Base-by-base conservation (phyloP, 1,140 invertebrate genomes). In the Drosophila pseudoananassae region DNA sequence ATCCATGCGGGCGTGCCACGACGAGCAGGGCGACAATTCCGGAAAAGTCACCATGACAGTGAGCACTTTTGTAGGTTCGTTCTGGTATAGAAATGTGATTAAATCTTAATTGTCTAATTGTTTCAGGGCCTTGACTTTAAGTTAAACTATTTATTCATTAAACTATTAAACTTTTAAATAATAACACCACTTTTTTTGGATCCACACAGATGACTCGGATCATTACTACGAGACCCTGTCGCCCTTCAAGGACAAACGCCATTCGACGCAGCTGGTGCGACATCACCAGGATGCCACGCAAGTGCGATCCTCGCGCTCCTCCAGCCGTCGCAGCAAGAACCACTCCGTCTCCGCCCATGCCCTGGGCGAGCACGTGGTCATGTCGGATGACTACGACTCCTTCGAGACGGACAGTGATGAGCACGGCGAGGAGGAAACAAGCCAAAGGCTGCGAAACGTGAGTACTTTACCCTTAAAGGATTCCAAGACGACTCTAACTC, bases 331-430 rank as follows among this genome's bases (percentile, higher is more conserved):
- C 12, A 70, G 70, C 49, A 78, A 87, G 9, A 71, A 69, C 9
- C 82, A 91, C 5, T 90, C 84, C 1, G 63, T 60, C 0, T 91
- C 89, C 7, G 81, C 85, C 4, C 90, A 78, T 50, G 68, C 73
- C 1, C 29, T 90, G 43, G 90, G 89, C 2, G 69, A 87, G 36
- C 83, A 75, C 9, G 54, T 78, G 10, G 49, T 47, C 27, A 70
- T 78, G 23, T 91, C 89, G 14, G 94, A 94, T 55, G 94, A 94
- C 78, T 94, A 93, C 73, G 94, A 95, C 76, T 94, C 94, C 20
- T 95, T 95, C 72, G 94, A 94, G 68, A 94, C 94, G 61, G 94
- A 94, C 54, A 91, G 90, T 31, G 92, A 92, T 45, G 94, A 94
- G n/a, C 79, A 92, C 5, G 40, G 47, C 14, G 65, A 69, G 14